A percentile compares a stretch with the other conserved stretches of the same genome.
Evolutionary conservation across 2,888 invertebrate species (phyloP).

Genomic region (Diaperis boleti): DNA sequence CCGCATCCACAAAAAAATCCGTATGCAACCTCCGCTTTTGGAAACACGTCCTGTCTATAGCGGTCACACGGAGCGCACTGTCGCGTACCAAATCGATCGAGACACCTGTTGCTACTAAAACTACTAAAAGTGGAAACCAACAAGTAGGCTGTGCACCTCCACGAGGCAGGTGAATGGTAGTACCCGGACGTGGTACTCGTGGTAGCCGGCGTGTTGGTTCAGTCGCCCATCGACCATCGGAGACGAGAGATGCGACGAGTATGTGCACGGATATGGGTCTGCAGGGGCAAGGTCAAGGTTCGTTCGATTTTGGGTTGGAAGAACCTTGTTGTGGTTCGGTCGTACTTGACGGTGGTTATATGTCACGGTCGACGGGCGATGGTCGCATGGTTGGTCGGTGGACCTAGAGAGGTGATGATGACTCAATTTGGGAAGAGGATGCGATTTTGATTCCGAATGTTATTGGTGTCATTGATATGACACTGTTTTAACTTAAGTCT

Average conservation of each 20-base stretch:
- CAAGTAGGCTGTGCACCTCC: constrained; percentile 50
- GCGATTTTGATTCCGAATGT: not conserved
- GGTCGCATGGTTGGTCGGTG: constrained; percentile 6
- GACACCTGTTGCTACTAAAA: constrained; percentile 54
- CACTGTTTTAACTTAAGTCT: too few relatives aligned
- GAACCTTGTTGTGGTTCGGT: constrained; percentile 1
- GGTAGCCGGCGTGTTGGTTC: too few relatives aligned
- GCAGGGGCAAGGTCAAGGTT: constrained; percentile 29
- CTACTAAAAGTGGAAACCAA: constrained; percentile 51
- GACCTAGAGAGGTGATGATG: not conserved
- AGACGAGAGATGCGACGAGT: constrained; percentile 21
- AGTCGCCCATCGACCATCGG: constrained; percentile 27
- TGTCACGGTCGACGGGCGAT: constrained; percentile 7
- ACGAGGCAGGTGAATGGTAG: constrained; percentile 52
- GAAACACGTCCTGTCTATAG: not conserved
- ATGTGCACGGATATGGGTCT: constrained; percentile 2
- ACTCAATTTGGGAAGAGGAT: constrained; percentile 2
- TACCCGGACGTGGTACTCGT: constrained; percentile 22
- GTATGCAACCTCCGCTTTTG: too few relatives aligned
- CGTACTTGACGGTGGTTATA: not conserved
- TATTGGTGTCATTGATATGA: too few relatives aligned
- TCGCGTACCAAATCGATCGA: constrained; percentile 44
- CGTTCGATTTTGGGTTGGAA: constrained; percentile 5
- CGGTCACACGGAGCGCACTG: constrained; percentile 29
- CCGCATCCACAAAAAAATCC: not conserved